phyloP scores from a whole-genome alignment of 2,888 invertebrate genomes.

The Ischnus inquisitorius region DNA sequence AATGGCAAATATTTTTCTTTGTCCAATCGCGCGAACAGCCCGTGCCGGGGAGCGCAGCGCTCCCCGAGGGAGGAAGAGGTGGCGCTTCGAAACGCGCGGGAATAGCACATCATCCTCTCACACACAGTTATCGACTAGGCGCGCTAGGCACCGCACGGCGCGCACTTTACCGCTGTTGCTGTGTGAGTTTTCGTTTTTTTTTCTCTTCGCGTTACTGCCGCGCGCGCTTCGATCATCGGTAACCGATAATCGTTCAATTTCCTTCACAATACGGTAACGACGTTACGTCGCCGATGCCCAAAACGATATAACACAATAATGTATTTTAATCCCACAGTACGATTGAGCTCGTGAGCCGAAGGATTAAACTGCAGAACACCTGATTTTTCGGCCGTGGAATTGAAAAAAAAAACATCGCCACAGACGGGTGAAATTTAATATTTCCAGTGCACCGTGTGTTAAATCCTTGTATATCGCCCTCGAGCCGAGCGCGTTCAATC shows the following conservation, averaged over 20 bases:
- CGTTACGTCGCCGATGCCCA: neutral
- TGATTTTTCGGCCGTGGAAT: no score
- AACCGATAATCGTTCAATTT: constrained; percentile 1
- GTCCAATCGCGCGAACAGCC: neutral
- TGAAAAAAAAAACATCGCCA: neutral
- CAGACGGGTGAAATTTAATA: neutral
- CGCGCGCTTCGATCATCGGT: constrained; percentile 12
- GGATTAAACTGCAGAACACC: neutral
- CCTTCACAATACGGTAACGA: neutral
- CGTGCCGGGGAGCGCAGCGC: neutral
- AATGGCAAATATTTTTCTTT: neutral
- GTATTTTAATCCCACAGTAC: neutral
- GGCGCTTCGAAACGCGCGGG: constrained; percentile 33
- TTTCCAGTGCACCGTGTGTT: neutral
- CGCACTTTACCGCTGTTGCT: constrained; percentile 10
- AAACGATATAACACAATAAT: neutral
- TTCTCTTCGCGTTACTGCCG: constrained; percentile 10
- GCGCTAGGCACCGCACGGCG: neutral
- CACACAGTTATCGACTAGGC: constrained; percentile 19
- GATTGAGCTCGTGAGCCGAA: neutral
- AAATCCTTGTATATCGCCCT: neutral
- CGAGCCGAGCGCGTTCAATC: neutral
- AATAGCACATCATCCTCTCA: constrained; percentile 12
- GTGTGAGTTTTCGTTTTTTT: neutral
- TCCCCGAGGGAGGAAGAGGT: neutral